Conservation (phyloP, 2,888 invertebrate genomes). For the Ernsta delagoae region DNA sequence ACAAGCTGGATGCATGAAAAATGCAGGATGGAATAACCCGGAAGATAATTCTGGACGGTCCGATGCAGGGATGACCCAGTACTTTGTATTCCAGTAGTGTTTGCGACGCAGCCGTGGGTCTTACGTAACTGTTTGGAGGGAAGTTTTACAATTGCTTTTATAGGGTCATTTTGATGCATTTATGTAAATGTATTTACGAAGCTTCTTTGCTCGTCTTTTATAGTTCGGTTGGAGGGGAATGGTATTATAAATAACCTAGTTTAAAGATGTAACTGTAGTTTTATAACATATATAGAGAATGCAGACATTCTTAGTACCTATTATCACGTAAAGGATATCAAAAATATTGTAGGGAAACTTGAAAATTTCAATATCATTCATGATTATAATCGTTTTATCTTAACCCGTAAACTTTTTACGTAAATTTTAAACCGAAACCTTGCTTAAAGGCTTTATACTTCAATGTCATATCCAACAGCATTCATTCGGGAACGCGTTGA, state of each 20-base stretch:
- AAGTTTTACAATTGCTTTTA: conserved; percentile 4
- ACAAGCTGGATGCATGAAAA: conserved; percentile 2
- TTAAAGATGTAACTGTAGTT: no score
- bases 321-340: no score
- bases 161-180: neutral
- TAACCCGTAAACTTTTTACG: no score
- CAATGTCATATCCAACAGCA: neutral
- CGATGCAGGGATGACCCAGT: conserved; percentile 29
- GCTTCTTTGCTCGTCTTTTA: no score
- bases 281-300: no score
- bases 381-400: no score
- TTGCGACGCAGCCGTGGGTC: conserved; percentile 14
- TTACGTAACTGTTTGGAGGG: conserved; percentile 2
- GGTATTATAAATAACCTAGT: no score
- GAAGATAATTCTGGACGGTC: conserved; percentile 25
- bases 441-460: neutral
- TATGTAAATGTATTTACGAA: no score
- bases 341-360: no score
- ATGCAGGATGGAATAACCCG: conserved; percentile 14
- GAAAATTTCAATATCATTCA: no score
- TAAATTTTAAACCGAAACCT: neutral
- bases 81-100: conserved; percentile 32
- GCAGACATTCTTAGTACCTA: no score
- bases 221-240: neutral
- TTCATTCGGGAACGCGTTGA: neutral